Conservation (phyloP, 2,888 invertebrate genomes). For the Oscheius sp. region DNA sequence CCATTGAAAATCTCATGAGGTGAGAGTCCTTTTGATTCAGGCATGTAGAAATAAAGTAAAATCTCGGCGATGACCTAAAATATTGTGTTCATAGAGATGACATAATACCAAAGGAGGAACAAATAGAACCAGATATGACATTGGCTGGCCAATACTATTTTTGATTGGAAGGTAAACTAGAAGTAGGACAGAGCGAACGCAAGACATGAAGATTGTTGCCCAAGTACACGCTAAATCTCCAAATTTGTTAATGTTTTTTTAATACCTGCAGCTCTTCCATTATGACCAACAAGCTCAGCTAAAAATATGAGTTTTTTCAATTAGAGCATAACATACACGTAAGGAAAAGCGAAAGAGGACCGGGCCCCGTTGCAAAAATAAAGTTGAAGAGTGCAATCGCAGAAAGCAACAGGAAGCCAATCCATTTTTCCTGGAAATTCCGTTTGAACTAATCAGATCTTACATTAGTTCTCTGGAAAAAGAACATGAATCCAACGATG, state of each 20-base stretch:
- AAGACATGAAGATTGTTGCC: slow-evolving; percentile 27
- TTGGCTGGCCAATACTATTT: slow-evolving; percentile 14
- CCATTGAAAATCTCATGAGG: background rate
- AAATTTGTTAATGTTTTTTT: too few relatives aligned
- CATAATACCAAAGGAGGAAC: slow-evolving; percentile 26
- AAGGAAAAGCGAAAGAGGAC: slow-evolving; percentile 37
- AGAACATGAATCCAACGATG: slow-evolving; percentile 46
- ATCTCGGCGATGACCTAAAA: slow-evolving; percentile 21
- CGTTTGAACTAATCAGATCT: background rate
- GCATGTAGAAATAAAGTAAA: slow-evolving; percentile 26
- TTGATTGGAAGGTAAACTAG: background rate
- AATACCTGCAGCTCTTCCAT: slow-evolving; percentile 34
- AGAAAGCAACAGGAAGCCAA: slow-evolving; percentile 31
- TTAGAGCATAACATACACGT: slow-evolving; percentile 5
- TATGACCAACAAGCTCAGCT: slow-evolving; percentile 34
- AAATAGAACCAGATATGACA: slow-evolving; percentile 26
- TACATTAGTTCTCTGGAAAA: slow-evolving; percentile 36
- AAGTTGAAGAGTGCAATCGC: slow-evolving; percentile 38
- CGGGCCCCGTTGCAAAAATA: slow-evolving; percentile 31
- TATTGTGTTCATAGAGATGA: too few relatives aligned
- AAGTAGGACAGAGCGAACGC: slow-evolving; percentile 19
- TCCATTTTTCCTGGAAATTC: slow-evolving; percentile 6
- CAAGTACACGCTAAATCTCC: too few relatives aligned
- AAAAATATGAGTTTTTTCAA: background rate
- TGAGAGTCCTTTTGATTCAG: slow-evolving; percentile 17